phyloP scores from a whole-genome alignment of 2,888 invertebrate species.

The Malachius bipustulatus region DNA sequence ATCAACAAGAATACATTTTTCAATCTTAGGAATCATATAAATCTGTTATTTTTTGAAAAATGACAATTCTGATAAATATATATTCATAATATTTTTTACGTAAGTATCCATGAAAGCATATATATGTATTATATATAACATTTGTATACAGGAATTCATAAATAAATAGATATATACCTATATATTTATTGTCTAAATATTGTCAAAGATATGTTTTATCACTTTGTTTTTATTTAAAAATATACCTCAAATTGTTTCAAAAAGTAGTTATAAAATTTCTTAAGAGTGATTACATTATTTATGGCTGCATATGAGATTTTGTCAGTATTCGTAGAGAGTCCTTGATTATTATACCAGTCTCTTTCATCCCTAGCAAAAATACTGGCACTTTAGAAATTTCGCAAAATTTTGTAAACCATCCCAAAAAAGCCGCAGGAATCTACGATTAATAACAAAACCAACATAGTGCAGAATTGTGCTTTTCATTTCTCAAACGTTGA shows the following conservation, averaged over 20 bases:
- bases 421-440: no score
- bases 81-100: neutral
- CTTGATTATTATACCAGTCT: no score
- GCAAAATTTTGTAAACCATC: no score
- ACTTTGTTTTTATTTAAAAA: neutral
- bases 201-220: constrained; percentile 3
- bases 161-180: no score
- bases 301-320: neutral
- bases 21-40: no score
- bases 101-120: constrained; percentile 1
- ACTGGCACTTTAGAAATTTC: no score
- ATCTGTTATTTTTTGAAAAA: no score
- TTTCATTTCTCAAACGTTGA: no score
- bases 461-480: no score
- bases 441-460: no score
- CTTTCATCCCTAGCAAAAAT: neutral
- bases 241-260: neutral
- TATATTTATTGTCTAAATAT: neutral
- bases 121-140: constrained; percentile 2
- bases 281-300: no score
- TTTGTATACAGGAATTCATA: neutral
- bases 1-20: no score
- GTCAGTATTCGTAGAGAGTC: neutral
- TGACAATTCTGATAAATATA: constrained; percentile 1
- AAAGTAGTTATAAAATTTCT: neutral